Conservation (phyloP, 2,113 vertebrate species). For the Callipepla squamata region DNA sequence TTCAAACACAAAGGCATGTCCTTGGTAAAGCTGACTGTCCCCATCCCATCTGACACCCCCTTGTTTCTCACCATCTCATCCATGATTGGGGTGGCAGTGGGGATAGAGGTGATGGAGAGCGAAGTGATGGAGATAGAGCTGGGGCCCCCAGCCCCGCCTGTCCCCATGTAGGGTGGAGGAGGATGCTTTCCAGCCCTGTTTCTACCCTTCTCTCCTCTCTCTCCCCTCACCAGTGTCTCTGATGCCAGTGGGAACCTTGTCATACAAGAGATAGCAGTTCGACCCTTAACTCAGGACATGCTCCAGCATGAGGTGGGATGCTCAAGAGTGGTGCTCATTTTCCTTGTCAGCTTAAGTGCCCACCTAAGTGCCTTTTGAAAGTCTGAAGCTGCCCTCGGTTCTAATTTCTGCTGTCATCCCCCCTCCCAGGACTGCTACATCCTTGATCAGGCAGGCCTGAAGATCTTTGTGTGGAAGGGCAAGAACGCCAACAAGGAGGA, state of each 20-base stretch:
- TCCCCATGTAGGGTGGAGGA: neutral
- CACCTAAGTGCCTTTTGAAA: neutral
- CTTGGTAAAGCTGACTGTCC: neutral
- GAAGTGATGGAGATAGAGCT: neutral
- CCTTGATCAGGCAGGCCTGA: slow-evolving; percentile 85
- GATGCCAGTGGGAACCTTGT: slow-evolving; percentile 81
- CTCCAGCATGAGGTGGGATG: slow-evolving; percentile 78
- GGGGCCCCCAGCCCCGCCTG: neutral
- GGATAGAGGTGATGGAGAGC: neutral
- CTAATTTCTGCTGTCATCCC: neutral
- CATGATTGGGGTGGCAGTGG: neutral
- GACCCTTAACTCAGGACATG: slow-evolving; percentile 85
- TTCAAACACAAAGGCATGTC: neutral
- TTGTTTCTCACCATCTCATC: neutral
- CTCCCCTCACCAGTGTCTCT: slow-evolving; percentile 72
- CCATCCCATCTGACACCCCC: neutral
- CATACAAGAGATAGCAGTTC: slow-evolving; percentile 82
- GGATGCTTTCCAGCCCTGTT: neutral
- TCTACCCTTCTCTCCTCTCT: neutral
- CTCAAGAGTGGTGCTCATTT: neutral
- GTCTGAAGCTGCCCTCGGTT: neutral
- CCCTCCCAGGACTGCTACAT: slow-evolving; percentile 86
- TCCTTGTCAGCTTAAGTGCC: neutral
- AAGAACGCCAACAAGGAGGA: slow-evolving; percentile 80
- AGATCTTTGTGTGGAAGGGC: slow-evolving; percentile 89